Evolutionary conservation across 1,140 invertebrate species (phyloP).

Genomic region (Diorhabda sublineata): DNA sequence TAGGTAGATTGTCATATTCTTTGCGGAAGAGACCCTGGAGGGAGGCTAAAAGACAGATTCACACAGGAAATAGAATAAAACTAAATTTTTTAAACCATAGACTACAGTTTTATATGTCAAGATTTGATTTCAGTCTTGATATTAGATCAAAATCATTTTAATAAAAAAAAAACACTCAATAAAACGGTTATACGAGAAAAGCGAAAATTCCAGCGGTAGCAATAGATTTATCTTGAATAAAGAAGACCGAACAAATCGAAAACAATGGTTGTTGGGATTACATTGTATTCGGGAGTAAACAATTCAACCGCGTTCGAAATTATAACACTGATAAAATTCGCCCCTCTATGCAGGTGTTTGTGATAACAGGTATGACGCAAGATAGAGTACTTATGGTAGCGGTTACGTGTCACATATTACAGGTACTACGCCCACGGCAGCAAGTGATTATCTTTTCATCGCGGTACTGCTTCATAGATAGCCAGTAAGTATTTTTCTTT

Average conservation of each 20-base stretch:
- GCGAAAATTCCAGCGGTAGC: neutral
- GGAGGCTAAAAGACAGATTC: too few relatives aligned
- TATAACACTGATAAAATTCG: constrained; percentile 6
- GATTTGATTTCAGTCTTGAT: too few relatives aligned
- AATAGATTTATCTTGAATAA: neutral
- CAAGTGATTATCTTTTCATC: constrained; percentile 11
- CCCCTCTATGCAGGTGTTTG: constrained; percentile 11
- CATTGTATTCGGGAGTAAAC: neutral
- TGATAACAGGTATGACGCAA: constrained; percentile 12
- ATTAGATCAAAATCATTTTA: too few relatives aligned
- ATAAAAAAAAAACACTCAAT: too few relatives aligned
- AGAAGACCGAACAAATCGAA: neutral
- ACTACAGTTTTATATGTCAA: too few relatives aligned
- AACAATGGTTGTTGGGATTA: constrained; percentile 7
- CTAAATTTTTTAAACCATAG: too few relatives aligned
- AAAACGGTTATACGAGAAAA: too few relatives aligned
- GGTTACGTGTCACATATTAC: constrained; percentile 20
- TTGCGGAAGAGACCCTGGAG: too few relatives aligned
- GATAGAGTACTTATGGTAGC: constrained; percentile 12
- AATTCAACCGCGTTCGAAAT: constrained; percentile 3
- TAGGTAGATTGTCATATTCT: too few relatives aligned
- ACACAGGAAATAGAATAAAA: too few relatives aligned
- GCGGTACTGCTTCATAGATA: neutral
- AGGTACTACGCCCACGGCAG: constrained; percentile 19
- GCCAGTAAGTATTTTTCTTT: too few relatives aligned